phyloP scores from a whole-genome alignment of 1,140 invertebrate genomes.

The Drosophila pseudoananassae region DNA sequence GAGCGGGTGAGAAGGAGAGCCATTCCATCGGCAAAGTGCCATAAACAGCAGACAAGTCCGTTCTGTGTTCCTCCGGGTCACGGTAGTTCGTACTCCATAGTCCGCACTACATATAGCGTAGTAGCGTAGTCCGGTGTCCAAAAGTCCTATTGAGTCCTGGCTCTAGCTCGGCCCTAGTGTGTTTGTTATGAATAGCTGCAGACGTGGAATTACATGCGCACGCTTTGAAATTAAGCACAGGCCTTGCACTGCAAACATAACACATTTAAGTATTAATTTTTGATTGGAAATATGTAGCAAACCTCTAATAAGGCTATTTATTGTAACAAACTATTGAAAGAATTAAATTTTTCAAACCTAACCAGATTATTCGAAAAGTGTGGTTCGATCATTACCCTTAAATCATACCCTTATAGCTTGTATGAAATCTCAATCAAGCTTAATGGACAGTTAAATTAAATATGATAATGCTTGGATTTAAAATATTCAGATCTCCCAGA shows the following conservation, averaged over 20 bases:
- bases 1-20: neutral
- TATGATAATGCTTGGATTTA: neutral
- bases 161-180: conserved; percentile 23
- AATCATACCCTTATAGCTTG: no score
- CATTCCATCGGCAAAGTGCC: conserved; percentile 46
- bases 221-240: conserved; percentile 39
- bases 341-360: no score
- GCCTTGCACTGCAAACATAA: conserved; percentile 7
- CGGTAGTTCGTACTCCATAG: conserved; percentile 2
- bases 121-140: neutral
- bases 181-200: conserved; percentile 68
- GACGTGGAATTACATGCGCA: conserved; percentile 50
- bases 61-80: conserved; percentile 19
- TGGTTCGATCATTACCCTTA: neutral
- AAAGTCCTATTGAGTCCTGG: conserved; percentile 29
- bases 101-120: neutral
- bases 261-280: neutral
- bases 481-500: neutral
- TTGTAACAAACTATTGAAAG: neutral
- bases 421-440: neutral
- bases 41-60: conserved; percentile 52
- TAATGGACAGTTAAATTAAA: conserved; percentile 1
- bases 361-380: neutral
- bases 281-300: neutral
- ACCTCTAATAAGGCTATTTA: neutral